Evolutionary conservation across 2,888 invertebrate genomes (phyloP), one percentile per base, ranked within the genome.

Genomic region (Pteria penguin): DNA sequence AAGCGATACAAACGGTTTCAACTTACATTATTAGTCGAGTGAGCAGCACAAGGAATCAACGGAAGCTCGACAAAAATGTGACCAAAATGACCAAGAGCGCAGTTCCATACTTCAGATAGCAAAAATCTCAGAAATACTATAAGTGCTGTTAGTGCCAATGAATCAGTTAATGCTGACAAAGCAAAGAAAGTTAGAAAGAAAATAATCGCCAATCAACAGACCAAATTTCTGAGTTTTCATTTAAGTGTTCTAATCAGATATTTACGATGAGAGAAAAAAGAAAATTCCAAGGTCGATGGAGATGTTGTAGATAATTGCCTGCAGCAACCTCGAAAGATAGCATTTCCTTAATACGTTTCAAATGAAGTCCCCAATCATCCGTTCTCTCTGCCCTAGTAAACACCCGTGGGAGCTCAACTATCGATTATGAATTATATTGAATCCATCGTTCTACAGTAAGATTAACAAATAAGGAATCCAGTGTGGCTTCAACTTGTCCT

Each of bases 131-230:
- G 79, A 32, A 87, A 81, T 66, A 81, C 87, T 52, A 79, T 77
- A 67, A 85, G 76, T 52, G 84, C 84, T 26, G 79, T 73, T 4
- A 52, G 31, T 65, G 86, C 80, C 5, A 79, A 79, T 18, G 63
- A 63, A 5, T 36, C 55, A 2, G 77, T 80, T 4, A 76, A 65
- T 78, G 81, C 73, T 4, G 80, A 84, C 27, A 60, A 58, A 11
- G 83, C 86, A 31, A 73, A 73, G 54, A 54, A 66, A 8, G 32
- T 82, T 54, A 82, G 85, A 24, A 11, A 32, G 11, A 61, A 29
- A 8, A 81, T 85, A 5, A 33, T 85, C 14, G 32, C 1, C 79
- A 82, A 81, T 65, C 65, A 61, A 76, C 74, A 11, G 31, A 79
- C 63, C 76, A 52, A 31, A 76, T 76, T 18, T 5, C 31, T n/a